Conservation (phyloP, 1,140 invertebrate species). For the Capitella teleta region DNA sequence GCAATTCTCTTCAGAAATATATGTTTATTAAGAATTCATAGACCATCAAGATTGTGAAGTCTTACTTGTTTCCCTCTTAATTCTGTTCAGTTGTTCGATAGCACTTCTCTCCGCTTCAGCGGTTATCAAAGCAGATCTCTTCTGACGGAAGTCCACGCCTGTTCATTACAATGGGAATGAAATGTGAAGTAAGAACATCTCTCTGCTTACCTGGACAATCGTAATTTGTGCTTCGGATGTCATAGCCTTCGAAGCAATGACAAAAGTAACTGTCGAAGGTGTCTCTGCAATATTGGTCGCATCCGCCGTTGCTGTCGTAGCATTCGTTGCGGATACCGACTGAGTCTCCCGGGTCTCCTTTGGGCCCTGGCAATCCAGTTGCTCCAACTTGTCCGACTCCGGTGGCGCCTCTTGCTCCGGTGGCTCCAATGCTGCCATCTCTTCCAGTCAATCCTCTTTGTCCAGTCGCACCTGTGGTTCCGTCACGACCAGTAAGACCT, state of each 20-base stretch:
- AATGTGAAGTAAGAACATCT: too few species aligned
- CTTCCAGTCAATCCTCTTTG: background rate
- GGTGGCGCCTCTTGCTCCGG: background rate
- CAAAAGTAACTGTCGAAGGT: constrained; percentile 11
- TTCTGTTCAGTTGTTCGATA: too few species aligned
- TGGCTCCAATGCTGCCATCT: background rate
- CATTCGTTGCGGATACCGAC: constrained; percentile 6
- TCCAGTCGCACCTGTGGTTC: background rate
- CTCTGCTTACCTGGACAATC: background rate
- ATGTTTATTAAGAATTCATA: too few species aligned
- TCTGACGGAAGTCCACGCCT: too few species aligned
- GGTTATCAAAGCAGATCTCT: too few species aligned
- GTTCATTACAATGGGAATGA: too few species aligned
- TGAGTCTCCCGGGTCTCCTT: too few species aligned
- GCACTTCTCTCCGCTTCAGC: too few species aligned
- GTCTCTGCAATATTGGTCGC: constrained; percentile 7
- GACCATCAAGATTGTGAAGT: too few species aligned
- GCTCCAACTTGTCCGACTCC: background rate
- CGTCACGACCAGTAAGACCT: constrained; percentile 1
- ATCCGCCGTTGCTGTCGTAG: background rate
- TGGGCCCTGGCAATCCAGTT: background rate
- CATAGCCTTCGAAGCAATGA: constrained; percentile 2
- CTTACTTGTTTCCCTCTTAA: too few species aligned
- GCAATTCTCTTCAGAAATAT: too few species aligned
- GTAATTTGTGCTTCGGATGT: background rate